phyloP scores from a whole-genome alignment of 2,888 invertebrate species.

The Catocala nupta region DNA sequence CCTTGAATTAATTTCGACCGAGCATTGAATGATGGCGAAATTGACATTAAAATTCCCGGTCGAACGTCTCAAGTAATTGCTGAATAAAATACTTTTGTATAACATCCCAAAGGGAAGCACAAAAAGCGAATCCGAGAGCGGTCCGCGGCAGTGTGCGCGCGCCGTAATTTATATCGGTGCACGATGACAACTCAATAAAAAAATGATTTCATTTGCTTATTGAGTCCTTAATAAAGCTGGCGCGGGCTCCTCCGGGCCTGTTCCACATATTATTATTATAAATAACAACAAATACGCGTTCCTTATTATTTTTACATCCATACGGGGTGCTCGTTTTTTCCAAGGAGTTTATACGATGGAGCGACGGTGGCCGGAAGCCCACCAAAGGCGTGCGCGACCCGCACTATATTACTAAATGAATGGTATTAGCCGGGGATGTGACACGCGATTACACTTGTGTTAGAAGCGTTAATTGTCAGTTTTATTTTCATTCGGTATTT shows the following conservation, averaged over 20 bases:
- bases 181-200: slow-evolving; percentile 87
- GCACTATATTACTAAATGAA: slow-evolving; percentile 61
- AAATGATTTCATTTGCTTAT: slow-evolving; percentile 88
- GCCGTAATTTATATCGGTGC: slow-evolving; percentile 83
- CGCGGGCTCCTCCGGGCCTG: slow-evolving; percentile 65
- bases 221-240: slow-evolving; percentile 85
- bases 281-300: slow-evolving; percentile 77
- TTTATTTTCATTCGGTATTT: slow-evolving; percentile 64
- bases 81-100: slow-evolving; percentile 86
- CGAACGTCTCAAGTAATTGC: slow-evolving; percentile 86
- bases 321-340: slow-evolving; percentile 59
- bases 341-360: slow-evolving; percentile 55
- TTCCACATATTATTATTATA: slow-evolving; percentile 79
- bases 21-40: slow-evolving; percentile 85
- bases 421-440: slow-evolving; percentile 62
- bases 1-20: slow-evolving; percentile 81
- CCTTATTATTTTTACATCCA: slow-evolving; percentile 71
- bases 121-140: slow-evolving; percentile 74
- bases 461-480: slow-evolving; percentile 66
- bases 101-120: slow-evolving; percentile 82
- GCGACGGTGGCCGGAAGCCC: slow-evolving; percentile 66
- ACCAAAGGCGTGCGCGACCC: slow-evolving; percentile 69
- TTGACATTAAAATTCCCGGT: slow-evolving; percentile 85
- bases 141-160: slow-evolving; percentile 70
- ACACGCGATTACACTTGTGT: slow-evolving; percentile 66